These are phyloP conservation scores for Pristis pectinata DNA, from an alignment of 2,797 vertebrate species.

Conservation along the genomic window DNA sequence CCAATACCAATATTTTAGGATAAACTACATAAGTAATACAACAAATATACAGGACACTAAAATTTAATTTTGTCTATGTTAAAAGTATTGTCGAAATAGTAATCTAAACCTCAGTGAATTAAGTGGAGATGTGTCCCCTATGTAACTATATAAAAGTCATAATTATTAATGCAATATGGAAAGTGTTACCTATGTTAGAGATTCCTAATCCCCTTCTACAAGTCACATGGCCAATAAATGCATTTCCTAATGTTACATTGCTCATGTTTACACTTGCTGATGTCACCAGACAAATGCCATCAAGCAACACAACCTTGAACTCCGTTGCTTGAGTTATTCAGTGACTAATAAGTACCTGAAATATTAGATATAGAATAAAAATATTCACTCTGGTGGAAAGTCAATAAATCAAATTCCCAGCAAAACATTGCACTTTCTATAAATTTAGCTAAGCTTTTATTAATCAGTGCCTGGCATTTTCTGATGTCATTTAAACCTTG, in stretches of 20 bases:
- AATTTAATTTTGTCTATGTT: neutral
- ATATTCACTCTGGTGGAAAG: neutral
- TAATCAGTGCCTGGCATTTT: neutral
- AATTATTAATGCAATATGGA: neutral
- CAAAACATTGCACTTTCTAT: neutral
- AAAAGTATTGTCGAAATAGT: neutral
- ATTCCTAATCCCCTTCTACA: neutral
- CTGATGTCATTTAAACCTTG: neutral
- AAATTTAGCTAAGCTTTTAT: neutral
- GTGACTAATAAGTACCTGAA: neutral
- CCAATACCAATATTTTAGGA: neutral
- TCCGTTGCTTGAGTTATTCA: neutral
- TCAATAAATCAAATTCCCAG: neutral
- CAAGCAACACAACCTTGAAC: neutral
- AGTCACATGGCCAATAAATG: neutral
- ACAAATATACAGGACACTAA: neutral
- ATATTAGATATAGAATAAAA: neutral
- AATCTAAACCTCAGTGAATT: neutral
- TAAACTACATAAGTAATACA: neutral
- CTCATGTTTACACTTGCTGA: slow-evolving; percentile 19
- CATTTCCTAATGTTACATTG: neutral
- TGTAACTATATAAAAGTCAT: neutral
- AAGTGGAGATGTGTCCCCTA: neutral
- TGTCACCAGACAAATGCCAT: neutral
- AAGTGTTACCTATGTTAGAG: neutral